These are phyloP conservation scores for Callorhinus ursinus DNA, from an alignment of 2,113 vertebrate genomes.

Conservation along the genomic window DNA sequence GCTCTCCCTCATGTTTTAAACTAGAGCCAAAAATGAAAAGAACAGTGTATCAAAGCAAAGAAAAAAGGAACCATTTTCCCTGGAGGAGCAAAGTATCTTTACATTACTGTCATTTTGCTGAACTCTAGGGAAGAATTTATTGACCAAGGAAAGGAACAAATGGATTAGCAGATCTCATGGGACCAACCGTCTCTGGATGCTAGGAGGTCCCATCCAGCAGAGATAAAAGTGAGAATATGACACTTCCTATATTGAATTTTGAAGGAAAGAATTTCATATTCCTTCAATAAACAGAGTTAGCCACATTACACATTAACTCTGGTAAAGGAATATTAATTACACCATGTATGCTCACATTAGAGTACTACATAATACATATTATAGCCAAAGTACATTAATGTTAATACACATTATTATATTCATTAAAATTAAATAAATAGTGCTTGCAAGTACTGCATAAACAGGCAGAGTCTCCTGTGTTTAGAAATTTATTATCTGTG, in stretches of 20 bases:
- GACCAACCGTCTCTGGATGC: background rate
- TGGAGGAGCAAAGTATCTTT: background rate
- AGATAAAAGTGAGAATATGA: background rate
- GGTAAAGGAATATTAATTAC: background rate
- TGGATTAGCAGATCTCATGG: background rate
- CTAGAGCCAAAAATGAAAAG: background rate
- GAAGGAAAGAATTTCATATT: background rate
- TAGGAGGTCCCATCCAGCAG: background rate
- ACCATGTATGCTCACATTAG: background rate
- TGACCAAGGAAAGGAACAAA: slow-evolving; percentile 7
- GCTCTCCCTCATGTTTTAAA: background rate
- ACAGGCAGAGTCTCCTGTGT: background rate
- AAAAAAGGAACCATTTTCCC: background rate
- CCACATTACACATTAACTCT: background rate
- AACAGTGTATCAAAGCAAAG: background rate
- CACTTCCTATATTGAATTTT: background rate
- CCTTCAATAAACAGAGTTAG: background rate
- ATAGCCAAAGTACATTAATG: background rate
- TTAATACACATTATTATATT: background rate
- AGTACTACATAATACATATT: background rate
- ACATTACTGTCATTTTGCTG: slow-evolving; percentile 8
- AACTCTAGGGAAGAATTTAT: slow-evolving; percentile 13
- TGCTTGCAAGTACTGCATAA: background rate
- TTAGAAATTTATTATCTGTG: background rate
- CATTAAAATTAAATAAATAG: background rate